A percentile compares a stretch with the other conserved stretches of the same genome.
Conservation (phyloP, 2,113 vertebrate genomes). For the Macheiramphus alcinus region DNA sequence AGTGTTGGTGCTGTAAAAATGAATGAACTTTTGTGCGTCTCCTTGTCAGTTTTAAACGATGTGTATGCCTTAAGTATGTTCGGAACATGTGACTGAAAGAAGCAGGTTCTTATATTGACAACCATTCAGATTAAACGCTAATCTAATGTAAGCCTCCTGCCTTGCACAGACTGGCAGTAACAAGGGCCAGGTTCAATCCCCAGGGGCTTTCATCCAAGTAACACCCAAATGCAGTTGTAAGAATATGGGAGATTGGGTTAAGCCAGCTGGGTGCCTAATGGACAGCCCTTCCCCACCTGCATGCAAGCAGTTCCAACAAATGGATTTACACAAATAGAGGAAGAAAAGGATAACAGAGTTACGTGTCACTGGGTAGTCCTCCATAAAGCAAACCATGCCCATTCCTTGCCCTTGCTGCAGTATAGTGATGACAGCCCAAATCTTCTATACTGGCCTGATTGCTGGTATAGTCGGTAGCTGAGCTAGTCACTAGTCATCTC, state of each 20-base stretch:
- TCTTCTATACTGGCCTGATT: background rate
- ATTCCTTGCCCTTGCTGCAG: background rate
- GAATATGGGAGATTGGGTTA: background rate
- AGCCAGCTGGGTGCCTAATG: background rate
- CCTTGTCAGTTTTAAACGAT: background rate
- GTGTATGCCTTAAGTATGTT: background rate
- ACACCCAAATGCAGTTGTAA: background rate
- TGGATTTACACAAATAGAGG: background rate
- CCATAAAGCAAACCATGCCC: background rate
- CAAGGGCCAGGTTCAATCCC: background rate
- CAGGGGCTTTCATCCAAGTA: background rate
- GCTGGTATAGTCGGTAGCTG: background rate
- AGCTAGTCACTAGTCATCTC: background rate
- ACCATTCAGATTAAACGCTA: background rate
- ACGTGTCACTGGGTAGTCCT: accelerated
- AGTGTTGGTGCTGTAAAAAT: background rate
- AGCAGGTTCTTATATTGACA: background rate
- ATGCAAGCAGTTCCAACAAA: background rate
- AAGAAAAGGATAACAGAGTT: background rate
- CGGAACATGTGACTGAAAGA: background rate
- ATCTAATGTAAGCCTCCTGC: background rate
- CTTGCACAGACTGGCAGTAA: background rate
- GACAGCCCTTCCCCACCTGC: background rate
- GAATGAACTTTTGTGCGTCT: background rate
- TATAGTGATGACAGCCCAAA: background rate